Percentiles rank a stretch among this genome's conserved stretches.
These are phyloP conservation scores for Rhabdomys dilectus DNA, from an alignment of 2,113 vertebrate genomes.

Conservation along the genomic window DNA sequence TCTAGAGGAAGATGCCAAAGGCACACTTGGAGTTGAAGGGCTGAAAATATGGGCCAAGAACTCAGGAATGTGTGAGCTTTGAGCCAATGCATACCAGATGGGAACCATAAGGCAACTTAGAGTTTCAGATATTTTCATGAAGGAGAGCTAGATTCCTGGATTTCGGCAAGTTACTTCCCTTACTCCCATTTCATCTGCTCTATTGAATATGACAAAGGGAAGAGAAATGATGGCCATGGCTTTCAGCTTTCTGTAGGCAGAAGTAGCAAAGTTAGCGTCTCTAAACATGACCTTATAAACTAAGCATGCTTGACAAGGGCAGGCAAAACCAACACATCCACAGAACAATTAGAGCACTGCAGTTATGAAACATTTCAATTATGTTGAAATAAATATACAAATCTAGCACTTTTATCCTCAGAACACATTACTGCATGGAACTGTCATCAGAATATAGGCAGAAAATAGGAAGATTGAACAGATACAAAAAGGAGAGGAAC, in stretches of 20 bases:
- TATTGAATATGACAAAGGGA: not conserved
- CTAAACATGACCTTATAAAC: not conserved
- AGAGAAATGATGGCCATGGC: not conserved
- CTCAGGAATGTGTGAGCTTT: conserved; percentile 1
- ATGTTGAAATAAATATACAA: not conserved
- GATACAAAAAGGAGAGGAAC: not conserved
- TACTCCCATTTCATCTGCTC: not conserved
- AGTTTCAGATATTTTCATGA: conserved; percentile 44
- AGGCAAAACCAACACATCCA: not conserved
- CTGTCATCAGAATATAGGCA: not conserved
- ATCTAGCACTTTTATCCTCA: not conserved
- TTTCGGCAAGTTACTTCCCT: conserved; percentile 42
- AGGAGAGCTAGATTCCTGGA: conserved; percentile 1
- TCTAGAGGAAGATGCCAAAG: conserved; percentile 29
- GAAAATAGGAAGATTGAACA: not conserved
- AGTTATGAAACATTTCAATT: not conserved
- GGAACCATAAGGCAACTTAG: conserved; percentile 15
- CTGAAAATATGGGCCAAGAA: conserved; percentile 45
- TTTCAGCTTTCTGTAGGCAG: not conserved
- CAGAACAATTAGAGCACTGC: not conserved
- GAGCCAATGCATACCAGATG: not conserved
- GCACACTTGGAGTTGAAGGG: conserved; percentile 5
- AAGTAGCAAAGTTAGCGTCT: not conserved
- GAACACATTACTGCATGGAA: not conserved
- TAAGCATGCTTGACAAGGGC: not conserved